A percentile compares a stretch with the other conserved stretches of the same genome.
phyloP scores from a whole-genome alignment of 2,888 invertebrate genomes.

The Rhodophaea formosa region DNA sequence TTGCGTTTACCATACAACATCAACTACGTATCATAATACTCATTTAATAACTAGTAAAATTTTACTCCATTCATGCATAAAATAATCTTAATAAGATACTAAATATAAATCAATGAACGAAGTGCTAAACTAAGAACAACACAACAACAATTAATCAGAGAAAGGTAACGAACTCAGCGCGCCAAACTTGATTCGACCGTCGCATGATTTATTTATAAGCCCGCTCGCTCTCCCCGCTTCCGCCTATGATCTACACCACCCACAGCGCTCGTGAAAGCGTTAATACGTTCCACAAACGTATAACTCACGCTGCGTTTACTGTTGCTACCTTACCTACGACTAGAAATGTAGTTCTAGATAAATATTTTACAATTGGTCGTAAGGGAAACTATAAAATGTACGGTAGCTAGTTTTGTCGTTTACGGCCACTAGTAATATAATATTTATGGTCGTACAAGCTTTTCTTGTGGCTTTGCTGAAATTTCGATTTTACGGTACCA shows the following conservation, averaged over 20 bases:
- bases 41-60: too few relatives aligned
- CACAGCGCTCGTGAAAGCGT: slow-evolving; percentile 17
- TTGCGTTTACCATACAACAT: too few relatives aligned
- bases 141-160: too few relatives aligned
- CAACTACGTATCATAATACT: too few relatives aligned
- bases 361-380: slow-evolving; percentile 2
- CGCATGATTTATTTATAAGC: slow-evolving; percentile 5
- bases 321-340: slow-evolving; percentile 30
- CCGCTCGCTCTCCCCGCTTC: slow-evolving; percentile 19
- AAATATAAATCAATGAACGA: too few relatives aligned
- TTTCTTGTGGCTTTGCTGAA: too few relatives aligned
- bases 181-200: neutral
- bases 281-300: slow-evolving; percentile 22
- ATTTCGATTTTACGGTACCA: too few relatives aligned
- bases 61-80: too few relatives aligned
- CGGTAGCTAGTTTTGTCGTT: neutral
- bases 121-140: too few relatives aligned
- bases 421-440: neutral
- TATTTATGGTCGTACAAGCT: too few relatives aligned
- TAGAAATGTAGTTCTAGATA: slow-evolving; percentile 12
- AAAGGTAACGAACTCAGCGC: neutral
- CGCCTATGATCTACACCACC: slow-evolving; percentile 10
- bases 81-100: too few relatives aligned
- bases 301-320: slow-evolving; percentile 27
- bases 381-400: neutral